phyloP scores from a whole-genome alignment of 2,797 vertebrate genomes.

The Eremophila alpestris region DNA sequence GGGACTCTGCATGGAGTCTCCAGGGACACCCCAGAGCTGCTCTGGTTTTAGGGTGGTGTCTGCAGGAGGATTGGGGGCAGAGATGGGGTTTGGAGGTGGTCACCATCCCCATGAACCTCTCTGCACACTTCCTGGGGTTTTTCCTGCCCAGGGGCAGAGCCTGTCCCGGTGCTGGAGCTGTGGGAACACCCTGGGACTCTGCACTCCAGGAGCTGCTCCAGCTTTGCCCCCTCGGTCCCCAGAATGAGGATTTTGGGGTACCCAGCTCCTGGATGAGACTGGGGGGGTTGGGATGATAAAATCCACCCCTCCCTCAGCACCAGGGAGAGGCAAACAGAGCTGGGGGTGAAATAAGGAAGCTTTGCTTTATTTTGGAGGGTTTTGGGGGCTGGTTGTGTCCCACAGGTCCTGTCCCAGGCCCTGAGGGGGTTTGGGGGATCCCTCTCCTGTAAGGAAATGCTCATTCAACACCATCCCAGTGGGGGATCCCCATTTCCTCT shows the following conservation, averaged over 20 bases:
- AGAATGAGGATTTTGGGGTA: not conserved
- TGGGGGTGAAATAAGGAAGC: not conserved
- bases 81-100: not conserved
- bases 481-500: not conserved
- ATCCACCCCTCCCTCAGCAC: rapidly evolving
- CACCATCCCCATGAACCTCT: rapidly evolving
- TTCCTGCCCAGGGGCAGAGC: not conserved
- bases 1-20: not conserved
- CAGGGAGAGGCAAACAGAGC: not conserved
- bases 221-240: rapidly evolving
- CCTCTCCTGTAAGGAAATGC: not conserved
- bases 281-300: not conserved
- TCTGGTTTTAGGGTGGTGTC: not conserved
- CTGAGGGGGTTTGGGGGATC: too few relatives aligned
- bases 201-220: not conserved
- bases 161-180: rapidly evolving
- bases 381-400: not conserved
- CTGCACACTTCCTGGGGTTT: rapidly evolving
- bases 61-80: rapidly evolving
- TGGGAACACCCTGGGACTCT: not conserved
- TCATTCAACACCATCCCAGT: not conserved
- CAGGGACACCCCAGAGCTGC: not conserved
- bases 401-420: rapidly evolving
- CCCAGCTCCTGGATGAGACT: rapidly evolving
- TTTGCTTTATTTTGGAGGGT: not conserved